Conservation (phyloP, 2,797 vertebrate genomes). For the Trematomus bernacchii region DNA sequence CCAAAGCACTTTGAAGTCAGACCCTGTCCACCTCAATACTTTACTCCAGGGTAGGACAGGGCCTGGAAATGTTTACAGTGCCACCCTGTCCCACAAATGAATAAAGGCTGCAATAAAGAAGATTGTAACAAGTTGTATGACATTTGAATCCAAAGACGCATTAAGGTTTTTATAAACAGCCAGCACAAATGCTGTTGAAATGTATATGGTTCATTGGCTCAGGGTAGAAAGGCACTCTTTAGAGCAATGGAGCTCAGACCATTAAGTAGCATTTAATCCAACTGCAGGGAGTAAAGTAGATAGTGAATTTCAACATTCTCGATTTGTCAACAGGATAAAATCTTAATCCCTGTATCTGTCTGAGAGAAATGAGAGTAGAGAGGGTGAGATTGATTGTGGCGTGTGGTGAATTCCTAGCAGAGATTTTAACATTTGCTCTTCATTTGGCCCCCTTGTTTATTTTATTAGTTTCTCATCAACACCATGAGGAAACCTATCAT, state of each 20-base stretch:
- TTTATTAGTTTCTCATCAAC: constrained; percentile 6
- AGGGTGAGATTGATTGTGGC: constrained; percentile 13
- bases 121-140: neutral
- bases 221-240: neutral
- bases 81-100: too few relatives aligned
- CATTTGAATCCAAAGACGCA: neutral
- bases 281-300: constrained; percentile 45
- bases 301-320: constrained; percentile 25
- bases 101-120: too few relatives aligned
- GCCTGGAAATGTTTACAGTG: too few relatives aligned
- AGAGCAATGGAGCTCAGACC: constrained; percentile 18
- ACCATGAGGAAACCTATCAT: too few relatives aligned
- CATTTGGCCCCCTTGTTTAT: neutral
- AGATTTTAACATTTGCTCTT: constrained; percentile 1
- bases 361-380: constrained; percentile 51
- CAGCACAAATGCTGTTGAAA: neutral
- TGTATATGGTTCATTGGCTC: constrained; percentile 36
- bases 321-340: constrained; percentile 44
- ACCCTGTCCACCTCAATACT: too few relatives aligned
- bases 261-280: constrained; percentile 35
- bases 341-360: constrained; percentile 48
- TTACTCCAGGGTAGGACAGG: too few relatives aligned
- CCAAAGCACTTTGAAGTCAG: too few relatives aligned
- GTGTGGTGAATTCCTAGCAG: constrained; percentile 21
- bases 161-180: neutral